Evolutionary conservation across 2,888 invertebrate genomes (phyloP), one percentile per base, ranked within the genome.

Genomic region (Pollenia angustigena): DNA sequence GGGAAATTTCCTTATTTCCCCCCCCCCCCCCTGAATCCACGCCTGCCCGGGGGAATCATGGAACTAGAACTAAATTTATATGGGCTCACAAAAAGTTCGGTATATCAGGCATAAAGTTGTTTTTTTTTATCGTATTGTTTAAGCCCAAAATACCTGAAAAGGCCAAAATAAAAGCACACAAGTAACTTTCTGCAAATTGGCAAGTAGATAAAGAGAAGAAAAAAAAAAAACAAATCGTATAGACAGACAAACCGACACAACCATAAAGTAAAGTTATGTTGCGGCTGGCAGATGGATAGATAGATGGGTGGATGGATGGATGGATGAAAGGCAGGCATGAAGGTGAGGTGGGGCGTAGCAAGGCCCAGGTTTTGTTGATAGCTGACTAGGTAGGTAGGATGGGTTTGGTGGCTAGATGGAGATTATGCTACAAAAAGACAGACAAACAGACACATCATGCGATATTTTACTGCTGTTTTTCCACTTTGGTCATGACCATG

Each of bases 241-340:
- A 42, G 44, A 60, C 54, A 85, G 74, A 42, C 75, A 68, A 44
- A 75, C 64, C 46, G 80, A 74, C 68, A 84, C 44, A 79, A 78
- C 69, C 84, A 87, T 87, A 78, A 84, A 84, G 78, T 78, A 84
- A 87, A 87, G 87, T 84, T 87, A 81, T 84, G 78, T 84, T 87
- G 84, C 54, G 76, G 84, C 79, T 75, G 81, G 84, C 76, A 81
- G 76, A 79, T 75, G 75, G 79, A 74, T 85, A 62, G 62, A 69
- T 62, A 48, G 60, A 23, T 74, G 58, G 58, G 16, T 58, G 62
- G 48, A 50, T 60, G 23, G 50, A 76, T 75, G 75, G 58, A 54
- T 62, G 75, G 75, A 18, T 85, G 48, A 48, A 66, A 69, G 54
- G 68, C 50, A 23, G 58, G 10, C 44, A 48, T 16, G 40, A 6